Evolutionary conservation across 2,797 vertebrate species (phyloP), one percentile per base, ranked within the genome.

Genomic region (Bryconaethiops microstoma): DNA sequence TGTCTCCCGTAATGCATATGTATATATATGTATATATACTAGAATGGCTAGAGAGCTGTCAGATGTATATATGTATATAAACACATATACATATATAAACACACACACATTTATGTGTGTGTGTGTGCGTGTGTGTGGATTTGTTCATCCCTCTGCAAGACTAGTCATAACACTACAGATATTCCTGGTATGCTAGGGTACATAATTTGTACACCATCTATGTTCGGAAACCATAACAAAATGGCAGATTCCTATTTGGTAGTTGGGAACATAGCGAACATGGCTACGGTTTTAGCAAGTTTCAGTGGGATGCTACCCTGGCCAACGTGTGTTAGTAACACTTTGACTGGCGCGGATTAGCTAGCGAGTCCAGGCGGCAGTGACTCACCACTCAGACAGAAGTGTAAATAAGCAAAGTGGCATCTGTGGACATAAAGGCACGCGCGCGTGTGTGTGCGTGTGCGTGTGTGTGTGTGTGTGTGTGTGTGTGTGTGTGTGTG

Each of bases 261-360:
- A 57, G 55, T 21, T 7, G 10, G n/a, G 19, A 21, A 19, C n/a
- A 21, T 54, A 54, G 52, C 4, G 16, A 4, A 19, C 42, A 1
- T 19, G 5, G 17, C 54, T 55, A n/a, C 6, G 8, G 45, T 55
- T 59, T 67, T 45, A 68, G 21, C 45, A 55, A 19, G 14, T 19
- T 3, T 54, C 72, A 25, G 48, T 9, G 76, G 2, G 57, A 52
- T 45, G 50, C 62, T 83, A 64, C 71, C 57, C 55, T 39, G 48
- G 17, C 70, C 80, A 73, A 78, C 82, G 84, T 87, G 73, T 82
- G 13, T 65, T 21, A 54, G 83, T 82, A 86, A 86, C 79, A 60
- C 63, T 48, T 76, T 81, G 40, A 78, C 64, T 78, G 80, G 62
- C 77, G 45, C 52, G 1, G 45, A 79, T 71, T 57, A 79, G 70